These are phyloP conservation scores for Rotaria macrura DNA, from an alignment of 2,888 invertebrate genomes.

Conservation along the genomic window DNA sequence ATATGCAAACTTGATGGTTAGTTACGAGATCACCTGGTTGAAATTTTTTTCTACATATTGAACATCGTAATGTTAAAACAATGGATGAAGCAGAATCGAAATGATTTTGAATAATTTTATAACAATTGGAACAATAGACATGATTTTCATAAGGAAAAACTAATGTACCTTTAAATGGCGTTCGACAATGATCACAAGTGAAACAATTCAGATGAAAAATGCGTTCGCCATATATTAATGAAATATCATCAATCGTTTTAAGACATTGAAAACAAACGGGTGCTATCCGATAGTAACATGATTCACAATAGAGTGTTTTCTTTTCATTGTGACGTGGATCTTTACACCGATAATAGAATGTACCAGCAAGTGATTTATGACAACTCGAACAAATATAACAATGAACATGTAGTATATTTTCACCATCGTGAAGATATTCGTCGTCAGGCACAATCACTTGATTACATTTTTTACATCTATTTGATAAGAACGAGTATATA, in stretches of 20 bases:
- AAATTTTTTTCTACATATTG: neutral
- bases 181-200: neutral
- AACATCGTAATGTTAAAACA: neutral
- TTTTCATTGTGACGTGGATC: neutral
- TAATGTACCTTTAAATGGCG: neutral
- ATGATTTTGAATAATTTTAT: neutral
- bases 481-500: neutral
- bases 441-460: neutral
- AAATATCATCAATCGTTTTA: neutral
- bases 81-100: neutral
- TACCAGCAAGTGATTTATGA: neutral
- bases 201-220: neutral
- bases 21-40: neutral
- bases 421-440: neutral
- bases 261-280: neutral
- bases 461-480: neutral
- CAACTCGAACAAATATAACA: neutral
- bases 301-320: neutral
- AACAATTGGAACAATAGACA: neutral
- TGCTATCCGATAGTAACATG: neutral
- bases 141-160: slow-evolving; percentile 13
- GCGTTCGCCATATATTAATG: neutral
- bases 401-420: neutral
- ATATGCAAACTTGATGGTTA: neutral
- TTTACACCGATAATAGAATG: neutral